These are phyloP conservation scores for Chaitophorus viminalis DNA, from an alignment of 2,888 invertebrate genomes.

Conservation along the genomic window DNA sequence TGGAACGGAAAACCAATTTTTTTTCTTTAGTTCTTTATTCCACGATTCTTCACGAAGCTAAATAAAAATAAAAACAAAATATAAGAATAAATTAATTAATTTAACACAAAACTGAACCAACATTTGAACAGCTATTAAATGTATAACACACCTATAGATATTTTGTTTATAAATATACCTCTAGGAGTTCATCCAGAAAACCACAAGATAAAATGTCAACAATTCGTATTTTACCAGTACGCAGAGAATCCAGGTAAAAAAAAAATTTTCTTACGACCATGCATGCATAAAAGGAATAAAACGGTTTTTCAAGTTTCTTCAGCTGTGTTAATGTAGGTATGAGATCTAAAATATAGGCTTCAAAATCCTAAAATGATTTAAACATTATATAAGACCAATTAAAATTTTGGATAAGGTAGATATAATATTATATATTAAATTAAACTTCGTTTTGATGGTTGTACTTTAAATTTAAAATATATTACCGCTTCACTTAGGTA, in stretches of 20 bases:
- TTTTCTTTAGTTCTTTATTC: constrained; percentile 84
- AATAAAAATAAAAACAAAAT: constrained; percentile 38
- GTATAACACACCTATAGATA: background rate
- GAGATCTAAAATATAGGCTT: constrained; percentile 92
- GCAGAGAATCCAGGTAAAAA: constrained; percentile 91
- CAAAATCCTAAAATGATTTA: constrained; percentile 78
- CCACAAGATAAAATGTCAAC: constrained; percentile 91
- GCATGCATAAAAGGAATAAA: constrained; percentile 95
- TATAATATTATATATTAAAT: too few species aligned
- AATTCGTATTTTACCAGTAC: constrained; percentile 89
- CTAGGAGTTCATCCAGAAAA: constrained; percentile 90
- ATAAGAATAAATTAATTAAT: background rate
- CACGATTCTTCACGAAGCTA: constrained; percentile 84
- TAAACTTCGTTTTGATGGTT: background rate
- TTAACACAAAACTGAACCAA: background rate
- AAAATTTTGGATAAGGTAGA: too few species aligned
- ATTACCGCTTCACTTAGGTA: constrained; percentile 83
- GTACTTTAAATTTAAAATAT: constrained; percentile 34
- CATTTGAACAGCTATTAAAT: too few species aligned
- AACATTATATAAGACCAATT: background rate
- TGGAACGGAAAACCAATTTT: constrained; percentile 91
- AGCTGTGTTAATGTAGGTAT: constrained; percentile 92
- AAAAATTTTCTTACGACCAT: constrained; percentile 95
- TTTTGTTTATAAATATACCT: constrained; percentile 69
- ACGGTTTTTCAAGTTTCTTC: constrained; percentile 89